Evolutionary conservation across 2,113 vertebrate genomes (phyloP).

Genomic region (Tychaedon coryphoeus): DNA sequence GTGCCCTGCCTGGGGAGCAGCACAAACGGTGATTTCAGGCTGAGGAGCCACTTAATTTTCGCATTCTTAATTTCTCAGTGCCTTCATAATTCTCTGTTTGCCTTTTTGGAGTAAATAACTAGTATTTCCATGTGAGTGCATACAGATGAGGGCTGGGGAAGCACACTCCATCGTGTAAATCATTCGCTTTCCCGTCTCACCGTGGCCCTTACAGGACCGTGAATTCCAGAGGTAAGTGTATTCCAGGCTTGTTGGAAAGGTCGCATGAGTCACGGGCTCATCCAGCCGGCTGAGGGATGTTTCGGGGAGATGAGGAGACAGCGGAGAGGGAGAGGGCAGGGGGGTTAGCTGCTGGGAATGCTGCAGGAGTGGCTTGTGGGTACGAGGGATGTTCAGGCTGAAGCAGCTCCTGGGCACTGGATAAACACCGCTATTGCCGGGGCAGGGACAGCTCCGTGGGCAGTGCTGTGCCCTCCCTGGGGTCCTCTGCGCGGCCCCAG

Average conservation of each 20-base stretch:
- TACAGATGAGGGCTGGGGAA: background rate
- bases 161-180: background rate
- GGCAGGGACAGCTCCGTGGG: background rate
- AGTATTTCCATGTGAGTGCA: background rate
- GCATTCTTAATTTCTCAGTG: background rate
- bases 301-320: background rate
- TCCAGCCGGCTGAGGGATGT: background rate
- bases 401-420: background rate
- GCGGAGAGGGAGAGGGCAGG: background rate
- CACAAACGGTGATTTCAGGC: background rate
- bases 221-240: background rate
- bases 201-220: background rate
- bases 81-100: background rate
- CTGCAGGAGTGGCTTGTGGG: background rate
- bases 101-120: background rate
- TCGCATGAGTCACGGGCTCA: constrained; percentile 48
- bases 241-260: constrained; percentile 21
- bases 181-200: background rate
- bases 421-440: background rate
- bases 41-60: background rate
- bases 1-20: background rate
- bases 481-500: background rate
- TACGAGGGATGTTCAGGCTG: background rate
- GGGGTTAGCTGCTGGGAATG: background rate
- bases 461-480: background rate